Percentiles rank a stretch among this genome's conserved stretches.
Conservation (phyloP, 1,140 invertebrate genomes). For the Eubasilissa regina region DNA sequence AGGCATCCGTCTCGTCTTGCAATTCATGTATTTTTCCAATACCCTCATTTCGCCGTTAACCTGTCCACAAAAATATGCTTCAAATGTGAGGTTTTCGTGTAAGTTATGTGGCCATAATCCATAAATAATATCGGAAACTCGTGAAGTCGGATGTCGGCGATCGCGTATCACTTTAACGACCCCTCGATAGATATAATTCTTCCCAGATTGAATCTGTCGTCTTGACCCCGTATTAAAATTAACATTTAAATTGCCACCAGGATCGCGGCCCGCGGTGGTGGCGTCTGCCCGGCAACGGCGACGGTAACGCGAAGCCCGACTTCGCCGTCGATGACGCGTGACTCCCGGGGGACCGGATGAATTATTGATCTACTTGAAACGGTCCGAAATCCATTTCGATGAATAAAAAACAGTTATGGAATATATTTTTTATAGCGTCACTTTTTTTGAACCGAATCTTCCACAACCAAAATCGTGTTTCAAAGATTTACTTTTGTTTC, state of each 20-base stretch:
- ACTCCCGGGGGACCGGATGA: too few species aligned
- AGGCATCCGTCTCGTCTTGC: too few species aligned
- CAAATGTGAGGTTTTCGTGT: neutral
- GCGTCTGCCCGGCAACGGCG: neutral
- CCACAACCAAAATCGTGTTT: too few species aligned
- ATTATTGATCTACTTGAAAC: too few species aligned
- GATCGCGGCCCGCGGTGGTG: neutral
- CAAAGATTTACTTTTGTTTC: too few species aligned
- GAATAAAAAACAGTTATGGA: too few species aligned
- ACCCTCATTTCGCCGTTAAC: neutral
- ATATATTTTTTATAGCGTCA: too few species aligned
- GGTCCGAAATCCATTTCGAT: too few species aligned
- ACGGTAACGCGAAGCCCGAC: too few species aligned
- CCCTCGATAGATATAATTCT: constrained; percentile 29
- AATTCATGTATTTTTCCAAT: neutral
- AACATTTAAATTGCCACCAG: constrained; percentile 31
- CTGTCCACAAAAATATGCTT: constrained; percentile 33
- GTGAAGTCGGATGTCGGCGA: constrained; percentile 15
- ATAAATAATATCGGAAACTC: constrained; percentile 15
- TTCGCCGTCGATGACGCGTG: too few species aligned
- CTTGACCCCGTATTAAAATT: constrained; percentile 40
- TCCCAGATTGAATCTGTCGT: constrained; percentile 17
- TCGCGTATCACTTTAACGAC: constrained; percentile 33
- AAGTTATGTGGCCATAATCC: constrained; percentile 12
- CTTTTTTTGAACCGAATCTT: too few species aligned